A percentile compares a stretch with the other conserved stretches of the same genome.
These are phyloP conservation scores for Scalopus aquaticus DNA, from an alignment of 2,113 vertebrate species.

Conservation along the genomic window DNA sequence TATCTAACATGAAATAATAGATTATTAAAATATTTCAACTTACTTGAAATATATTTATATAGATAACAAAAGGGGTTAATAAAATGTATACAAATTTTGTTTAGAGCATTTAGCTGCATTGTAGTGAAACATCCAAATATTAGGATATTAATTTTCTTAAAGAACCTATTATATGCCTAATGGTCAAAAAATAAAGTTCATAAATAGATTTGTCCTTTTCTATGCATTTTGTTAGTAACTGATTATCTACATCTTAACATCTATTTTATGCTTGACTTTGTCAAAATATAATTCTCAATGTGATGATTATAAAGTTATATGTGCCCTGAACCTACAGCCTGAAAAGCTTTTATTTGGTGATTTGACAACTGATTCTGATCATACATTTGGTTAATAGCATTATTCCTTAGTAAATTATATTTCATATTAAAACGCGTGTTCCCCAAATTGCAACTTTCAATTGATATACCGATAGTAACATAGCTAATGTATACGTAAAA, in stretches of 20 bases:
- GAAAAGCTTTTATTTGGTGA: constrained; percentile 27
- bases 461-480: background rate
- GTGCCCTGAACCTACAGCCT: background rate
- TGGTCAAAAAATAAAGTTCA: background rate
- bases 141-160: background rate
- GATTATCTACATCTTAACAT: background rate
- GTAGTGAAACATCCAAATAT: background rate
- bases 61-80: background rate
- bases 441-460: background rate
- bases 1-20: background rate
- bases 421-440: background rate
- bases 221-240: background rate
- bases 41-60: background rate
- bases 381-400: background rate
- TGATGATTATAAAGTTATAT: background rate
- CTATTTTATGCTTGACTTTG: constrained; percentile 21
- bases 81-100: background rate
- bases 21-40: background rate
- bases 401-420: constrained; percentile 37
- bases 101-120: background rate
- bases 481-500: background rate
- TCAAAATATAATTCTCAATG: background rate
- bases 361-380: background rate
- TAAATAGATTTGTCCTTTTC: background rate
- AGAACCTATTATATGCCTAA: background rate